A percentile compares a stretch with the other conserved stretches of the same genome.
Evolutionary conservation across 2,113 vertebrate species (phyloP).

Genomic region (Eolophus roseicapilla): DNA sequence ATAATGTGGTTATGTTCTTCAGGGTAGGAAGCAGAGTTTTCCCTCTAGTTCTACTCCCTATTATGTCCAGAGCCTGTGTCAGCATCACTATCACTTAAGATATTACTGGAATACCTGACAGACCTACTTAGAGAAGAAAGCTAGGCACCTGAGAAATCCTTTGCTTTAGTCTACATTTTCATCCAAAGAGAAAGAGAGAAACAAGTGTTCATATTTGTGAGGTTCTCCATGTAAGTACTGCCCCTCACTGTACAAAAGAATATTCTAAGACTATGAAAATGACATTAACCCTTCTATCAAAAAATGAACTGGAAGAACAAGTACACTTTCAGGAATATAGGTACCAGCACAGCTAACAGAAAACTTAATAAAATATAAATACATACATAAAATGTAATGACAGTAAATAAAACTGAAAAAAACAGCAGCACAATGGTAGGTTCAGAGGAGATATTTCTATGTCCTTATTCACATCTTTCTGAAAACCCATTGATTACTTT

Average conservation of each 20-base stretch:
- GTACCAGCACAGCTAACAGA: background rate
- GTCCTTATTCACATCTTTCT: background rate
- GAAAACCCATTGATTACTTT: background rate
- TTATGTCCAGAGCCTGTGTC: background rate
- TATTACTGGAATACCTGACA: background rate
- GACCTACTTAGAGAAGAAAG: background rate
- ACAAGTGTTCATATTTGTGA: background rate
- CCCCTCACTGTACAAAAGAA: background rate
- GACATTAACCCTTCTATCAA: accelerated
- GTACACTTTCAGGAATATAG: background rate
- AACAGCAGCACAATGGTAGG: background rate
- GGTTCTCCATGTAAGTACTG: background rate
- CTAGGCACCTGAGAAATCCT: background rate
- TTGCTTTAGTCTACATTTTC: background rate
- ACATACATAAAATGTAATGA: background rate
- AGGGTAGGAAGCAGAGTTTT: background rate
- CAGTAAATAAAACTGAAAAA: background rate
- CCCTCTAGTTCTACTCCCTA: background rate
- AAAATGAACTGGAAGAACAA: background rate
- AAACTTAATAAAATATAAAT: background rate
- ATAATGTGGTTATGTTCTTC: background rate
- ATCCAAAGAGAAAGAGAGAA: background rate
- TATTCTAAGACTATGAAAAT: background rate
- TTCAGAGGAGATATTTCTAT: background rate
- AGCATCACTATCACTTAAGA: background rate